Conservation (phyloP, 2,888 invertebrate genomes). For the Cryptosula pallasiana region DNA sequence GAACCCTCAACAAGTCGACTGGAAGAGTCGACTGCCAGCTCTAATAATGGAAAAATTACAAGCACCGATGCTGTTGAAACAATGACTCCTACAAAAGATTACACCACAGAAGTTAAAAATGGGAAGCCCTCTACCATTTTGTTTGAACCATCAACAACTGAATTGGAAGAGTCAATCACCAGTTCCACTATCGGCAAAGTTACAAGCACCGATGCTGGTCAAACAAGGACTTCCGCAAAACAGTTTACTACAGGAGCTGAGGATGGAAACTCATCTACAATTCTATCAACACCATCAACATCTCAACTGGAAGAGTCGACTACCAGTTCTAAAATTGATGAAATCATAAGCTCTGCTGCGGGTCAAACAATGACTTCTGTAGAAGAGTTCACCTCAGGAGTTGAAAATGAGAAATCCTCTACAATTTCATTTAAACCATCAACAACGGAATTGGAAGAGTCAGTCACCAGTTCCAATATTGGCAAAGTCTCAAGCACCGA, state of each 20-base stretch:
- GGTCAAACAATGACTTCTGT: too few species aligned
- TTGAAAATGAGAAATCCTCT: too few species aligned
- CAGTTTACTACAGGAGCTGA: too few species aligned
- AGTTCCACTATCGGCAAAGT: background rate
- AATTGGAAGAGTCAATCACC: background rate
- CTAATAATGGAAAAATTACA: background rate
- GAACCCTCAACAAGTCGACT: background rate
- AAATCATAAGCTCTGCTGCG: too few species aligned
- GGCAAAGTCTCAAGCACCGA: background rate
- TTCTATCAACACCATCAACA: too few species aligned
- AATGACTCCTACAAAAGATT: background rate
- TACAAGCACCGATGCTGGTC: background rate
- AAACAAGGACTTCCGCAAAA: background rate
- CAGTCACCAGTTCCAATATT: too few species aligned
- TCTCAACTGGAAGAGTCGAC: too few species aligned
- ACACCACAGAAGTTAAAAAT: background rate
- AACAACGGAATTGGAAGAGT: background rate
- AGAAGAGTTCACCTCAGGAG: too few species aligned
- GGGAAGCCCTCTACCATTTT: background rate
- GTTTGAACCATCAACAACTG: background rate
- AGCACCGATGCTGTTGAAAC: conserved; percentile 1
- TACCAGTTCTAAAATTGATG: too few species aligned
- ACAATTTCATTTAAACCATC: too few species aligned
- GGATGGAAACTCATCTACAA: too few species aligned
- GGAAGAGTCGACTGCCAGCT: background rate